Conservation (phyloP, 2,888 invertebrate species). For the Lithophane ornitopus region DNA sequence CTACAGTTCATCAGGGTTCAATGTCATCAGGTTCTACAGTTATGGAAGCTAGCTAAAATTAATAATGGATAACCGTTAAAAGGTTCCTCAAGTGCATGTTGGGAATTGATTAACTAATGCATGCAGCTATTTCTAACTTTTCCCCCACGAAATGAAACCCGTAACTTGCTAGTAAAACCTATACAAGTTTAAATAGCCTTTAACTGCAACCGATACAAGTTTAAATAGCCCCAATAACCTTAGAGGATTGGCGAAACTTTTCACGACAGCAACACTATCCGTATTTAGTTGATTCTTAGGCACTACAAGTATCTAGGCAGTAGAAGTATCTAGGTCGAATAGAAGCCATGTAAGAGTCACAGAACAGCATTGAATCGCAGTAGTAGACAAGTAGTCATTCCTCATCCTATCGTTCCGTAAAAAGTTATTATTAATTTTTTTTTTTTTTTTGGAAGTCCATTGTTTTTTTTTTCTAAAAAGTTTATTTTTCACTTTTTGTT, state of each 20-base stretch:
- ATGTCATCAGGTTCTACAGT: no score
- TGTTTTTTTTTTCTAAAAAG: no score
- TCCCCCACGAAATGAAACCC: background rate
- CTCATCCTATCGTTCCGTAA: no score
- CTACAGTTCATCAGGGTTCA: no score
- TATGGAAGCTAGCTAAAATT: background rate
- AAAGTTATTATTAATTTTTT: no score
- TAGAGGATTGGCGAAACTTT: background rate
- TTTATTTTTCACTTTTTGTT: no score
- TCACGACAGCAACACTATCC: background rate
- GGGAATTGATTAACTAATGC: constrained; percentile 7
- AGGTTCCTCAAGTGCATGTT: background rate
- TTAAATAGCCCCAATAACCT: no score
- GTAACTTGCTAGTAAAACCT: background rate
- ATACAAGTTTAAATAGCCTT: constrained; percentile 17
- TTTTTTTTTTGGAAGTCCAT: no score
- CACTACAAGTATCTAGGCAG: background rate
- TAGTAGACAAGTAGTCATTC: no score
- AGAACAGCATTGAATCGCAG: constrained; percentile 4
- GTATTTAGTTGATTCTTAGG: background rate
- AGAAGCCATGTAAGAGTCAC: background rate
- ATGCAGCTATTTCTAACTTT: constrained; percentile 2
- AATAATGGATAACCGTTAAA: background rate
- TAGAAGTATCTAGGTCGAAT: constrained; percentile 1
- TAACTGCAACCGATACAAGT: background rate